These are phyloP conservation scores for Microtus richardsoni DNA, from an alignment of 2,113 vertebrate genomes.

Conservation along the genomic window DNA sequence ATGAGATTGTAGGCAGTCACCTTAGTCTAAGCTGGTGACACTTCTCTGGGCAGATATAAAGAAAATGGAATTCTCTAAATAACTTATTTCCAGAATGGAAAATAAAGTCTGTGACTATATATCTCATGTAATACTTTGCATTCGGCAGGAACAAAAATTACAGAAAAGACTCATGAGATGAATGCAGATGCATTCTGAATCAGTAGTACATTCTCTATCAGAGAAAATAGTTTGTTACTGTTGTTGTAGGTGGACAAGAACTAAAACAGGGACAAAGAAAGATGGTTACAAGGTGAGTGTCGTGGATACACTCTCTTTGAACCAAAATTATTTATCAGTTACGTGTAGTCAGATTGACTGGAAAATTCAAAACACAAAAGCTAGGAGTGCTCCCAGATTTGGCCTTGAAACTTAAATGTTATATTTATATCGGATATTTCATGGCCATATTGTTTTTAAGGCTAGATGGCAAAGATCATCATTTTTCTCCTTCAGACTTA, in stretches of 20 bases:
- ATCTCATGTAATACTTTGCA: neutral
- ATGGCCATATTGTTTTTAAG: constrained; percentile 1
- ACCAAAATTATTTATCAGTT: neutral
- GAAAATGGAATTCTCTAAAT: constrained; percentile 15
- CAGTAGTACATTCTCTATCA: neutral
- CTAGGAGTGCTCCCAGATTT: neutral
- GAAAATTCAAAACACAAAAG: neutral
- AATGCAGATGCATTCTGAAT: neutral
- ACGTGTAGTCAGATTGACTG: neutral
- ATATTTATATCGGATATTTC: neutral
- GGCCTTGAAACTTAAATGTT: neutral
- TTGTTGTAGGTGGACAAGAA: neutral
- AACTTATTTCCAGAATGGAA: neutral
- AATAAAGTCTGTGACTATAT: constrained; percentile 6
- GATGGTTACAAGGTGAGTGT: neutral
- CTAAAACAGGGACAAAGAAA: neutral
- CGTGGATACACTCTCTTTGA: neutral
- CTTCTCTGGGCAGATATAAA: constrained; percentile 23
- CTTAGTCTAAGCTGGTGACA: neutral
- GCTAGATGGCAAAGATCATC: neutral
- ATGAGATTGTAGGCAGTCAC: neutral
- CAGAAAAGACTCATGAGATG: neutral
- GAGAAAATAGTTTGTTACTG: neutral
- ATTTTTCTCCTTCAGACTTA: neutral
- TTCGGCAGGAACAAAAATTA: neutral